Evolutionary conservation across 2,888 invertebrate genomes (phyloP), one percentile per base, ranked within the genome.

Genomic region (Anodontia alba): DNA sequence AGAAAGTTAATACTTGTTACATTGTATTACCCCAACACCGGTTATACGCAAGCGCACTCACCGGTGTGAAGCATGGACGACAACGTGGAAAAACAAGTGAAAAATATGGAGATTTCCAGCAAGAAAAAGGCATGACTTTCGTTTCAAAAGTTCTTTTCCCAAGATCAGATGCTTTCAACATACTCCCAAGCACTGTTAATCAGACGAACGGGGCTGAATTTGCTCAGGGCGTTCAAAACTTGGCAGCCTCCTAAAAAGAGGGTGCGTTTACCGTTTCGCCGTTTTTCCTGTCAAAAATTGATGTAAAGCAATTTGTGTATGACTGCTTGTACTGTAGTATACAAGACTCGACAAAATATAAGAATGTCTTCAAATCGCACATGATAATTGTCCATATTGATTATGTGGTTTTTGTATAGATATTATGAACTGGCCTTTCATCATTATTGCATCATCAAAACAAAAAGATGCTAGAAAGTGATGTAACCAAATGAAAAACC

Each of bases 61-160:
- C 17, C 36, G 70, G 33, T 15, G 29, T n/a, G 29, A 80, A 90
- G 89, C 86, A 93, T 93, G 93, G 92, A 92, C 72, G 93, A 92
- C 83, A 91, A 92, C 92, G 92, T 93, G 92, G 92, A 91, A 73
- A 84, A 90, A 31, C 85, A 83, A 42, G 83, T 94, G 31, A 80
- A 89, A 46, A 88, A 92, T 10, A 88, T 94, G 91, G 83, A 88
- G 51, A 88, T 94, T 78, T 87, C 90, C 46, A 90, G 88, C 46
- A 86, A 89, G 70, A 89, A 92, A 91, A 93, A 93, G 93, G 94
- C 93, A 93, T 89, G 93, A 90, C 71, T 82, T 87, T 92, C 87
- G 68, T 80, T 79, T 83, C 80, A 77, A 77, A 77, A 43, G 62
- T 78, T 80, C 67, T 69, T 17, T 70, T 74, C 68, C 62, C 36